These are phyloP conservation scores for Erpetoichthys calabaricus DNA, from an alignment of 2,797 vertebrate genomes.

Conservation along the genomic window DNA sequence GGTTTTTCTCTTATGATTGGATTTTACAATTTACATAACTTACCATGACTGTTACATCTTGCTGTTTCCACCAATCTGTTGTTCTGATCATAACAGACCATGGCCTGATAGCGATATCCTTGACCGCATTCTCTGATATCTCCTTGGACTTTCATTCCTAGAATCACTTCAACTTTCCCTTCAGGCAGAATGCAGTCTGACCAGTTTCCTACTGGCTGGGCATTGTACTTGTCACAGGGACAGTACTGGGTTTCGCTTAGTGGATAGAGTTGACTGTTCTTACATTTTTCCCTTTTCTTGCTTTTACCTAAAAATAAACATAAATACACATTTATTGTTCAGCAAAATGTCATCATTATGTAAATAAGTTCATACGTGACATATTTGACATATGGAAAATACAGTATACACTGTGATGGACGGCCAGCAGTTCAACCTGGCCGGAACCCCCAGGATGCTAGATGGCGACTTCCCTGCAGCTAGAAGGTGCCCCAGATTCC, in stretches of 20 bases:
- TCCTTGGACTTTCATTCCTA: slow-evolving; percentile 69
- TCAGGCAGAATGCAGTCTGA: slow-evolving; percentile 91
- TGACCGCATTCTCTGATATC: slow-evolving; percentile 85
- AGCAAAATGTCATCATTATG: too few relatives aligned
- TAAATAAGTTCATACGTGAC: too few relatives aligned
- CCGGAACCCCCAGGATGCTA: too few relatives aligned
- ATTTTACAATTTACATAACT: slow-evolving; percentile 10
- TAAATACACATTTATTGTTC: slow-evolving; percentile 9
- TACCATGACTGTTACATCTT: slow-evolving; percentile 92
- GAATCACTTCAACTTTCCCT: slow-evolving; percentile 50
- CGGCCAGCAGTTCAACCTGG: too few relatives aligned
- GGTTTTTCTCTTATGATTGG: too few relatives aligned
- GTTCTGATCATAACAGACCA: slow-evolving; percentile 93
- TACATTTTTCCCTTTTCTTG: slow-evolving; percentile 93
- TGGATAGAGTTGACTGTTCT: slow-evolving; percentile 82
- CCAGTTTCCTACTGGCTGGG: slow-evolving; percentile 92
- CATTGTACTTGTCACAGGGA: slow-evolving; percentile 89
- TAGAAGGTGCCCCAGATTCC: too few relatives aligned
- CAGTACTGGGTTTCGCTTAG: slow-evolving; percentile 93
- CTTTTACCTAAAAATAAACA: slow-evolving; percentile 66
- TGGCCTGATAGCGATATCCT: slow-evolving; percentile 91
- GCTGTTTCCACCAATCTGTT: slow-evolving; percentile 78
- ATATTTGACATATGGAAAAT: too few relatives aligned
- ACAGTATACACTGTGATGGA: too few relatives aligned
- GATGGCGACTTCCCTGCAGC: too few relatives aligned